phyloP scores from a whole-genome alignment of 2,113 vertebrate genomes.

The Chinchilla lanigera region DNA sequence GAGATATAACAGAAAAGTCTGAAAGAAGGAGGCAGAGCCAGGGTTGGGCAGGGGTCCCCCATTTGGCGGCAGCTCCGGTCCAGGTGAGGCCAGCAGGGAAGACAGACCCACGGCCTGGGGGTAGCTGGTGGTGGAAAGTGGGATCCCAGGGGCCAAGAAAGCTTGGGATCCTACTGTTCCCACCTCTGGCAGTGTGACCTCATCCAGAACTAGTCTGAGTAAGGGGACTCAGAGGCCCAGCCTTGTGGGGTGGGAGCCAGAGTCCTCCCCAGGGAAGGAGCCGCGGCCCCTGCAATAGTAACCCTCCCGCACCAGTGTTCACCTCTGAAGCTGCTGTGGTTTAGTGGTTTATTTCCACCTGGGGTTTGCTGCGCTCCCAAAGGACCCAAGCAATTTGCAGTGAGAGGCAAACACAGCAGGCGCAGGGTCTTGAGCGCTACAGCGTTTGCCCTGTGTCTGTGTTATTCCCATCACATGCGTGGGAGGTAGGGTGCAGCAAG shows the following conservation, averaged over 20 bases:
- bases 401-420: neutral
- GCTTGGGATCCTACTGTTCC: accelerated
- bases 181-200: neutral
- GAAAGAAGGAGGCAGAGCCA: too few species aligned
- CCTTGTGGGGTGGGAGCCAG: neutral
- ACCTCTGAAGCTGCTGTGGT: accelerated
- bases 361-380: neutral
- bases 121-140: accelerated
- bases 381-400: neutral
- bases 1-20: neutral
- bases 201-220: neutral
- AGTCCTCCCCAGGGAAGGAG: too few species aligned
- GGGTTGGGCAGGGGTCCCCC: neutral
- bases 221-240: neutral
- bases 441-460: accelerated
- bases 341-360: neutral
- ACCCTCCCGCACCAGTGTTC: too few species aligned
- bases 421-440: accelerated
- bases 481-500: neutral
- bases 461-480: accelerated
- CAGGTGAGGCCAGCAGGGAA: neutral
- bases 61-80: neutral
- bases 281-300: neutral
- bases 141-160: neutral
- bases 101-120: neutral